These are phyloP conservation scores for Hystrix brachyura DNA, from an alignment of 2,113 vertebrate species.

Conservation along the genomic window DNA sequence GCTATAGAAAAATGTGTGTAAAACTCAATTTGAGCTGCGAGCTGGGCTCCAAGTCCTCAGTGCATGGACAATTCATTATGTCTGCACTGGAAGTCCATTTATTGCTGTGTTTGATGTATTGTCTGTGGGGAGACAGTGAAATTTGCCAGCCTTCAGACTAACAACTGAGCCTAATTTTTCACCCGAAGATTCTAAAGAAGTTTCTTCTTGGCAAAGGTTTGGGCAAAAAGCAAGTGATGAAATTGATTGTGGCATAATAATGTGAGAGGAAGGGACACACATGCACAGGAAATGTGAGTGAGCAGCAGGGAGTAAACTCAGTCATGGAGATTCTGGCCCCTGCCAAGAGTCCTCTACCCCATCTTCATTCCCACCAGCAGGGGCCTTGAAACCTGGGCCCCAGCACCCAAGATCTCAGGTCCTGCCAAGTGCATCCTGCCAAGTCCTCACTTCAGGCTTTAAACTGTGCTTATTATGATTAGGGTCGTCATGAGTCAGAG, in stretches of 20 bases:
- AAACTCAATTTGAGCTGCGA: conserved; percentile 31
- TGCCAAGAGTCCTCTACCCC: neutral
- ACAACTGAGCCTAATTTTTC: conserved; percentile 59
- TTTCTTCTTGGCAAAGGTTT: conserved; percentile 50
- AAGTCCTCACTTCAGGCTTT: neutral
- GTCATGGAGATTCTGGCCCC: neutral
- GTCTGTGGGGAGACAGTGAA: conserved; percentile 52
- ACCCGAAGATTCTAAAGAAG: conserved; percentile 30
- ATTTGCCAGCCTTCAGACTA: conserved; percentile 53
- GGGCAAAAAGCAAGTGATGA: neutral
- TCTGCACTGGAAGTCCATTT: conserved; percentile 17
- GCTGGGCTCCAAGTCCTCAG: neutral
- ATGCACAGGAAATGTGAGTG: conserved; percentile 38
- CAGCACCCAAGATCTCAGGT: neutral
- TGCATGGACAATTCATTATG: neutral
- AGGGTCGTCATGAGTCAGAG: neutral
- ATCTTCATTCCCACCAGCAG: too few relatives aligned
- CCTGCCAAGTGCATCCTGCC: neutral
- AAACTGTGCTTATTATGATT: neutral
- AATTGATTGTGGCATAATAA: conserved; percentile 28
- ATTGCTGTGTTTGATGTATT: conserved; percentile 55
- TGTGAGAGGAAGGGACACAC: neutral
- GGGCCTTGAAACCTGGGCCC: neutral
- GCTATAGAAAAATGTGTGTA: neutral
- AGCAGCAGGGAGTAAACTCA: conserved; percentile 57